Evolutionary conservation across 2,797 vertebrate species (phyloP).

Genomic region (Gymnodraco acuticeps): DNA sequence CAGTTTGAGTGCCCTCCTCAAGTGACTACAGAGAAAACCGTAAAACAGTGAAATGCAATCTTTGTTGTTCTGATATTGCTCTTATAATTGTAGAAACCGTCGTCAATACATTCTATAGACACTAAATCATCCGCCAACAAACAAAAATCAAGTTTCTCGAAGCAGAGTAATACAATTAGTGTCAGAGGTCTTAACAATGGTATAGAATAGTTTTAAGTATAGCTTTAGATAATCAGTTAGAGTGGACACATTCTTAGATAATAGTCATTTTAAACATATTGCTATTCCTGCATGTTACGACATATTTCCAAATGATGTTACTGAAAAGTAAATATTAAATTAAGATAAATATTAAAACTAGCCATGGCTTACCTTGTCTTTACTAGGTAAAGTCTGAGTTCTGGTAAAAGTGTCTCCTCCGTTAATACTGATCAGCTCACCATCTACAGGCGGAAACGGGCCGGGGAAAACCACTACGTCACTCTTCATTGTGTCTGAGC

Average conservation of each 20-base stretch:
- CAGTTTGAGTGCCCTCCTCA: not conserved
- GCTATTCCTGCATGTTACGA: not conserved
- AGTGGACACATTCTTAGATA: not conserved
- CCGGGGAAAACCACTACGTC: slow-evolving; percentile 62
- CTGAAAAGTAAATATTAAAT: not conserved
- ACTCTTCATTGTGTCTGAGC: slow-evolving; percentile 67
- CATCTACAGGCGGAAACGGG: too few species aligned
- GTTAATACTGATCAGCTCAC: too few species aligned
- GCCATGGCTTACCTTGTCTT: slow-evolving; percentile 56
- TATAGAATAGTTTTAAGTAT: not conserved
- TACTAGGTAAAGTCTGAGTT: slow-evolving; percentile 62
- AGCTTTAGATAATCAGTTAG: not conserved
- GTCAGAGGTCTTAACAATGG: too few species aligned
- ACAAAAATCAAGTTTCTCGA: not conserved
- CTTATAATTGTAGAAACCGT: not conserved
- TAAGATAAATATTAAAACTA: not conserved
- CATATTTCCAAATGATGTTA: too few species aligned
- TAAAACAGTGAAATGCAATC: not conserved
- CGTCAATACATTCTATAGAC: rapidly evolving
- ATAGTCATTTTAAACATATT: too few species aligned
- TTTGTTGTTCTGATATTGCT: not conserved
- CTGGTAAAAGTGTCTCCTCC: slow-evolving; percentile 50
- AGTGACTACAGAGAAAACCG: not conserved
- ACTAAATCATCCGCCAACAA: not conserved
- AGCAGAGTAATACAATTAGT: not conserved